Conservation (phyloP, 1,140 invertebrate species). For the Lordiphosa stackelbergi region DNA sequence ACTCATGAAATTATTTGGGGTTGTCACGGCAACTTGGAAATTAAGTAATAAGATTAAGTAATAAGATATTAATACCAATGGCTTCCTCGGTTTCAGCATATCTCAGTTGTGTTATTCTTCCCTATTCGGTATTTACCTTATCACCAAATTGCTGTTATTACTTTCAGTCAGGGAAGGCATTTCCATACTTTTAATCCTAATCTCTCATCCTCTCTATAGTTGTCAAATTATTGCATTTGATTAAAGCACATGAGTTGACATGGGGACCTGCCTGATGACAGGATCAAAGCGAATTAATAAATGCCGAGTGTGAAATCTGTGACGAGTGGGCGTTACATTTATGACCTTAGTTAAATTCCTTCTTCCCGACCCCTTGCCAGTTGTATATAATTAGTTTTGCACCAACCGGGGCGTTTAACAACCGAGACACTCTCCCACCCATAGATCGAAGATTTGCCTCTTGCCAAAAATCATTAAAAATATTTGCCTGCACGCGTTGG, state of each 20-base stretch:
- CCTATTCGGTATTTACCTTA: no score
- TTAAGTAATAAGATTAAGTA: no score
- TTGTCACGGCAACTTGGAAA: no score
- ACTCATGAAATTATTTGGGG: no score
- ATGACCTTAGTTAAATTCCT: conserved; percentile 14
- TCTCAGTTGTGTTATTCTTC: no score
- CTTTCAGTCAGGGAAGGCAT: no score
- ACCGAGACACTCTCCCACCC: conserved; percentile 39
- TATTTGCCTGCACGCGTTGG: conserved; percentile 68
- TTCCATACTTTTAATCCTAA: no score
- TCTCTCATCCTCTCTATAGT: no score
- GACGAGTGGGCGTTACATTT: background rate
- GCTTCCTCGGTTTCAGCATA: no score
- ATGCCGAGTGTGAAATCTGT: background rate
- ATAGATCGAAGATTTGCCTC: conserved; percentile 31
- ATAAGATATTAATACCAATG: no score
- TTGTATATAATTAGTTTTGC: conserved; percentile 67
- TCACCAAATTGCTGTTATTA: no score
- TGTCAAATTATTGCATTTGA: background rate
- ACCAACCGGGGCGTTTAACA: conserved; percentile 67
- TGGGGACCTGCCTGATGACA: background rate
- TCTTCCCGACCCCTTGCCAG: conserved; percentile 10
- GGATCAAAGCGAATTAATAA: background rate
- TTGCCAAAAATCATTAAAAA: conserved; percentile 67
- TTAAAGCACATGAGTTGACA: conserved; percentile 13